Evolutionary conservation across 2,113 vertebrate genomes (phyloP).

Genomic region (Phylloscopus trochilus): DNA sequence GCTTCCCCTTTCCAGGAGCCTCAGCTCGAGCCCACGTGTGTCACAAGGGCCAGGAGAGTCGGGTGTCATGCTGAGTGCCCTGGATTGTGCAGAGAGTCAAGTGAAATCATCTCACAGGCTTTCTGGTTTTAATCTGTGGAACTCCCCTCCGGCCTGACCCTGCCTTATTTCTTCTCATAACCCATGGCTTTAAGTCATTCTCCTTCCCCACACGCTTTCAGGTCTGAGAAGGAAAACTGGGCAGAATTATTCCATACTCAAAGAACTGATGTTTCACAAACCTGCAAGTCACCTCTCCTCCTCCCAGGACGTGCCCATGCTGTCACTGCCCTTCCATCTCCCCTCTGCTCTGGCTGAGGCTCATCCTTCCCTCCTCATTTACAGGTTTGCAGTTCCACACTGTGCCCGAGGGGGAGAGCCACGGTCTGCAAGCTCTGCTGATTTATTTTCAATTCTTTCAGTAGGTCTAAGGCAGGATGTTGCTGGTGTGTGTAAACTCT

Average conservation of each 20-base stretch:
- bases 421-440: neutral
- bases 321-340: neutral
- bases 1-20: neutral
- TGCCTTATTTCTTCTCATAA: neutral
- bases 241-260: neutral
- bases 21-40: neutral
- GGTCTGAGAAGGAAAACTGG: neutral
- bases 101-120: neutral
- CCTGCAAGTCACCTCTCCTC: neutral
- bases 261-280: neutral
- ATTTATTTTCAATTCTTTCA: neutral
- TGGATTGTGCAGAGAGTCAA: neutral
- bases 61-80: neutral
- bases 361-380: neutral
- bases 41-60: neutral
- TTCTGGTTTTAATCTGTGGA: neutral
- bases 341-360: neutral
- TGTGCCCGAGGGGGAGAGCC: neutral
- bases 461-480: neutral
- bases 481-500: neutral
- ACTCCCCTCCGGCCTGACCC: neutral
- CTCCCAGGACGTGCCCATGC: accelerated
- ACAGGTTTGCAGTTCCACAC: neutral
- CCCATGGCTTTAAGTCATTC: neutral
- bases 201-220: neutral